phyloP scores from a whole-genome alignment of 2,797 vertebrate genomes.

The Acipenser transmontanus region DNA sequence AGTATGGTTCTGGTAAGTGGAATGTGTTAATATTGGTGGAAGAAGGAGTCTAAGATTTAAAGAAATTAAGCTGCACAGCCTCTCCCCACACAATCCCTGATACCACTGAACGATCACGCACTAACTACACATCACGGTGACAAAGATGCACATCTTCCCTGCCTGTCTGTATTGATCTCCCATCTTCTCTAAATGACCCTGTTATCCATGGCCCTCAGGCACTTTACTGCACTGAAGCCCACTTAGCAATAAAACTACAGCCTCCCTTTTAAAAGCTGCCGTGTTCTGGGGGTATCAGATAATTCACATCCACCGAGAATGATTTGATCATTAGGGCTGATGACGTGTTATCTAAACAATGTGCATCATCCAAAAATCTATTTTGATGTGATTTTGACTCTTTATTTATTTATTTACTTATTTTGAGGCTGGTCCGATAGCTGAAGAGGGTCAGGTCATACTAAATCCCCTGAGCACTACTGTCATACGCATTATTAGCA shows the following conservation, averaged over 20 bases:
- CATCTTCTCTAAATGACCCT: slow-evolving; percentile 74
- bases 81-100: slow-evolving; percentile 29
- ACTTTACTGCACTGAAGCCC: slow-evolving; percentile 74
- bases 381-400: slow-evolving; percentile 52
- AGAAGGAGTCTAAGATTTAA: no score
- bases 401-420: slow-evolving; percentile 15
- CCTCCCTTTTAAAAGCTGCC: slow-evolving; percentile 38
- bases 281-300: slow-evolving; percentile 54
- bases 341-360: slow-evolving; percentile 63
- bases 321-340: slow-evolving; percentile 68
- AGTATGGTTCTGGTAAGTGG: no score
- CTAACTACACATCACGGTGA: slow-evolving; percentile 71
- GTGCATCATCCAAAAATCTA: slow-evolving; percentile 68
- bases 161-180: slow-evolving; percentile 73
- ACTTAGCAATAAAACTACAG: slow-evolving; percentile 74
- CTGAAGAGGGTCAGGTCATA: neutral
- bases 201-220: slow-evolving; percentile 75
- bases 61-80: no score
- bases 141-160: slow-evolving; percentile 66
- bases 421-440: neutral
- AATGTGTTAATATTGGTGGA: no score
- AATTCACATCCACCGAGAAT: slow-evolving; percentile 58
- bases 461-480: neutral
- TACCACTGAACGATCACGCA: slow-evolving; percentile 64
- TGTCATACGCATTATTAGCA: neutral